phyloP scores from a whole-genome alignment of 2,797 vertebrate genomes.

The Rhynchonycteris naso region DNA sequence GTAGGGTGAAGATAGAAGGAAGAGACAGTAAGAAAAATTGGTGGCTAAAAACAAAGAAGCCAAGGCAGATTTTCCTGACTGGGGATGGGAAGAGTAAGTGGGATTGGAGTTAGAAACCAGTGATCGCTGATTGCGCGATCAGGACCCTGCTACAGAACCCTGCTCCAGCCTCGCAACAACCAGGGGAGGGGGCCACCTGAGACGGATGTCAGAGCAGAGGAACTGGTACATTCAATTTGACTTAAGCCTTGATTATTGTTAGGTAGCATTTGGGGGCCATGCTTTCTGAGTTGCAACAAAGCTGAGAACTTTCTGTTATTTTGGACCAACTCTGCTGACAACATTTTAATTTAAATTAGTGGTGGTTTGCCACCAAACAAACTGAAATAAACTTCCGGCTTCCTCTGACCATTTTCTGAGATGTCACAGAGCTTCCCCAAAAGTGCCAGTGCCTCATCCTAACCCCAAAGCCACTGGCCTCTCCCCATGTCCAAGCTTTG shows the following conservation, averaged over 20 bases:
- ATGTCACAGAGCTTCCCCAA: not conserved
- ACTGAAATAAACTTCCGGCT: not conserved
- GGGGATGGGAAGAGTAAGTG: not conserved
- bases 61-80: conserved; percentile 11
- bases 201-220: not conserved
- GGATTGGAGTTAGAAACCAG: conserved; percentile 43
- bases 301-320: not conserved
- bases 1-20: not conserved
- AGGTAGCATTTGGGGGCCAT: not conserved
- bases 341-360: not conserved
- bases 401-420: not conserved
- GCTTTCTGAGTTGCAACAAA: not conserved
- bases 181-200: not conserved
- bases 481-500: fast-evolving
- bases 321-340: not conserved
- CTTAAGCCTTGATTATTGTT: not conserved
- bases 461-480: not conserved
- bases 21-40: not conserved
- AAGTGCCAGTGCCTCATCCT: not conserved
- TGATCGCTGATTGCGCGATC: conserved; percentile 58
- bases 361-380: not conserved
- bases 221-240: not conserved
- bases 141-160: not conserved
- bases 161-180: not conserved
- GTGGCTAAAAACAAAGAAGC: conserved; percentile 53